Evolutionary conservation across 2,113 vertebrate genomes (phyloP).

Genomic region (Petromus typicus): DNA sequence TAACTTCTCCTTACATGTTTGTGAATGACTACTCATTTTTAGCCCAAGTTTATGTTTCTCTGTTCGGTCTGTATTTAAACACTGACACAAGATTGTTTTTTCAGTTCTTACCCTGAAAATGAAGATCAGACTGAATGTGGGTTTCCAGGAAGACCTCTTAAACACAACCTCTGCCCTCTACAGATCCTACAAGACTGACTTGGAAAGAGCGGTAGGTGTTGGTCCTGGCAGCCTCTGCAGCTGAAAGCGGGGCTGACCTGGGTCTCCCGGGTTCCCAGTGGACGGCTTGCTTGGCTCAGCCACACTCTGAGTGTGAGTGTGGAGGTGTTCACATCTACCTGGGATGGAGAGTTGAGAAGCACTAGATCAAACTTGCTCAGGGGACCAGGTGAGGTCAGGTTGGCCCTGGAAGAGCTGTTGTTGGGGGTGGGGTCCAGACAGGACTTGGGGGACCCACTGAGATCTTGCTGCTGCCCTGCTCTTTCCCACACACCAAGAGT

Average conservation of each 20-base stretch:
- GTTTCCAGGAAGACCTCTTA: conserved; percentile 78
- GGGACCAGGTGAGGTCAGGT: not conserved
- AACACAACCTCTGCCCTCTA: conserved; percentile 83
- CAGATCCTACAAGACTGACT: conserved; percentile 83
- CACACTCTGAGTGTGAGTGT: not conserved
- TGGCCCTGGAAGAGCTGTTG: not conserved
- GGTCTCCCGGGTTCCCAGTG: not conserved
- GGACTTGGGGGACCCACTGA: not conserved
- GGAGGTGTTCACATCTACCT: not conserved
- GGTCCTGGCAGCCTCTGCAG: not conserved
- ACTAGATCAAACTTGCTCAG: not conserved
- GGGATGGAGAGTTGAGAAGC: not conserved
- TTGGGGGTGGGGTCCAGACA: not conserved
- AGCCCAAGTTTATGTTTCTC: not conserved
- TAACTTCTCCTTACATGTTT: conserved; percentile 58
- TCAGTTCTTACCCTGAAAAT: conserved; percentile 73
- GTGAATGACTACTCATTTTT: not conserved
- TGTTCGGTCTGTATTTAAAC: not conserved
- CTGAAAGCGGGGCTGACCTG: not conserved
- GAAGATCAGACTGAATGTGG: conserved; percentile 81
- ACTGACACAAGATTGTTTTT: not conserved
- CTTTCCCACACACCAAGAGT: not conserved
- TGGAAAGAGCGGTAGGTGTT: conserved; percentile 86
- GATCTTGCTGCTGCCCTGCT: not conserved
- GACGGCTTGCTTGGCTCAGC: not conserved